Base-by-base conservation (phyloP, 2,888 invertebrate genomes). In the Enoplolaimus lenunculus region DNA sequence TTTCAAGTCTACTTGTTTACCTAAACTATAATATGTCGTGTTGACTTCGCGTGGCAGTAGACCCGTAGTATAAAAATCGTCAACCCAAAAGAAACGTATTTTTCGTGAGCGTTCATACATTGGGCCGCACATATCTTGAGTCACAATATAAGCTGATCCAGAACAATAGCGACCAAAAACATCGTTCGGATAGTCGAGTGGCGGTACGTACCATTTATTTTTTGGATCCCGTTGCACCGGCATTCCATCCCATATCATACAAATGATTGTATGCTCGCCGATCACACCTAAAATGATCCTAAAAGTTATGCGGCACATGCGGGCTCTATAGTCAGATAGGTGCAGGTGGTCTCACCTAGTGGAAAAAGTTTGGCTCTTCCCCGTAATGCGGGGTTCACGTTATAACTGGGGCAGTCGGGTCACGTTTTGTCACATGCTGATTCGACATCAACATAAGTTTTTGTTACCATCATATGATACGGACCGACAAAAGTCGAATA, bases 181-280 rank as follows among this genome's bases (percentile, higher is more conserved):
- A 59, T 81, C 80, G 1, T 75, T 75, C 1, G 75, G 68, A 73
- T 80, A 81, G 70, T 82, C 82, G 3, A 75, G 72, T 65, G 75
- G 74, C 0, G 81, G 77, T 21, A 82, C 74, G 74, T 79, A 81
- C 82, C 82, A 82, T 73, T 82, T 82, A 69, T 79, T 79, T 35
- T 77, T 77, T 29, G 28, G 57, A 34, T 77, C 76, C 29, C 82
- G 74, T 68, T 81, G 76, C 21, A 81, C 81, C 70, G 77, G 77
- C 81, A 81, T 81, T 29, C 76, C 72, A 21, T 75, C 71, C 82
- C 82, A 82, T 59, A 80, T 77, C 65, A 81, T 77, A 75, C 82
- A 82, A 69, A 81, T 75, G 7, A 82, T 45, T 45, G 45, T 45
- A 21, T 45, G 45, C 21, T 45, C 7, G 7, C 21, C 45, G 21